These are phyloP conservation scores for Dendrocincla tyrannina DNA, from an alignment of 2,797 vertebrate genomes.

Conservation along the genomic window DNA sequence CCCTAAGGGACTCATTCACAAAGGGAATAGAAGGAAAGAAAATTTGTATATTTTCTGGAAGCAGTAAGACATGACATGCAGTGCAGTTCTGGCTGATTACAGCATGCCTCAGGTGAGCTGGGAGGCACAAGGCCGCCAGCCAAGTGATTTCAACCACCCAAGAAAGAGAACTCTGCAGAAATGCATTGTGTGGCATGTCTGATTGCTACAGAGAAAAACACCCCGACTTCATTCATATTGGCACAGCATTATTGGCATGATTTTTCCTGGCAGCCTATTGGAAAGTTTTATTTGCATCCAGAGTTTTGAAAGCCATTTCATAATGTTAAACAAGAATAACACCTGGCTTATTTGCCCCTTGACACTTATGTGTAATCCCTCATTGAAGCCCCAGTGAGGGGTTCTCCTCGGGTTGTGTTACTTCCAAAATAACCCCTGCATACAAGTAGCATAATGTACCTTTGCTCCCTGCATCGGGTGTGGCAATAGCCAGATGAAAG, in stretches of 20 bases:
- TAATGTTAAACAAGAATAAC: background rate
- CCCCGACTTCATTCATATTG: background rate
- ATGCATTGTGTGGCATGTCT: constrained; percentile 22
- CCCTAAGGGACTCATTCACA: constrained; percentile 56
- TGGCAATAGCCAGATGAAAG: background rate
- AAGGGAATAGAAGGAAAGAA: constrained; percentile 27
- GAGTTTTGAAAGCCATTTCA: constrained; percentile 34
- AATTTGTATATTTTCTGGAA: constrained; percentile 27
- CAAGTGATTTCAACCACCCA: constrained; percentile 38
- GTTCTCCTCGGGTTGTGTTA: background rate
- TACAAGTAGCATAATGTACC: background rate
- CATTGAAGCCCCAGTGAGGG: background rate
- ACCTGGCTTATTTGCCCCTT: constrained; percentile 42
- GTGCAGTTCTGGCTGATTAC: constrained; percentile 33
- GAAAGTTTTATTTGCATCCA: constrained; percentile 38
- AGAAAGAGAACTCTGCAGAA: constrained; percentile 49
- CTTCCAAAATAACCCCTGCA: background rate
- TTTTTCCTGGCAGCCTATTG: background rate
- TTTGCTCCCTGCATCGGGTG: background rate
- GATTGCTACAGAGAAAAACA: constrained; percentile 46
- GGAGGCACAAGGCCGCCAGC: constrained; percentile 26
- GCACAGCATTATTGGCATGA: constrained; percentile 13
- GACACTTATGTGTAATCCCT: constrained; percentile 9
- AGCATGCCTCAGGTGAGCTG: constrained; percentile 46
- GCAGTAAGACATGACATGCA: constrained; percentile 36